These are phyloP conservation scores for Thereva unica DNA, from an alignment of 2,888 invertebrate genomes.

Conservation along the genomic window DNA sequence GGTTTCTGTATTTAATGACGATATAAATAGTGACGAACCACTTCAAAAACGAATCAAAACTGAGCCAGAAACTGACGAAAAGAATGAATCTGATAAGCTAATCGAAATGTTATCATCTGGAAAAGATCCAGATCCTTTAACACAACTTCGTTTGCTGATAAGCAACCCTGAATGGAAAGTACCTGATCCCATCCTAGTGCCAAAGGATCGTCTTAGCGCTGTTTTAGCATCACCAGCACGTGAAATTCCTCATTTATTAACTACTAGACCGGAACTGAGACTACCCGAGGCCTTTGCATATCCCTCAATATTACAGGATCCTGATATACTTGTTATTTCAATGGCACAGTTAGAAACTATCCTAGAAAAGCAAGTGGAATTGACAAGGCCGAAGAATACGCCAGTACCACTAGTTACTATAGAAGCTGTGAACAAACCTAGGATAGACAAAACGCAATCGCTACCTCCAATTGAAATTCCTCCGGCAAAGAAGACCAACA, in stretches of 20 bases:
- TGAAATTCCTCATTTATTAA: conserved; percentile 76
- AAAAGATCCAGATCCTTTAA: conserved; percentile 67
- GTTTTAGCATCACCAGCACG: conserved; percentile 73
- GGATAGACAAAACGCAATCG: conserved; percentile 22
- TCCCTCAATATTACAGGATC: conserved; percentile 74
- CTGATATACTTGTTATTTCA: conserved; percentile 77
- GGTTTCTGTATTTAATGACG: conserved; percentile 43
- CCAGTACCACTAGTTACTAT: conserved; percentile 44
- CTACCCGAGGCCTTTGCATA: conserved; percentile 74
- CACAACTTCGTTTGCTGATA: conserved; percentile 72
- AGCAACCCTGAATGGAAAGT: conserved; percentile 70
- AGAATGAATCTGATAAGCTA: conserved; percentile 51
- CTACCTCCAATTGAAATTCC: conserved; percentile 37
- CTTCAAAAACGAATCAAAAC: conserved; percentile 61
- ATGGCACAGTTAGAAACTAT: conserved; percentile 72
- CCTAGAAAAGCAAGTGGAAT: conserved; percentile 61
- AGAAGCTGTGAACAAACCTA: conserved; percentile 43
- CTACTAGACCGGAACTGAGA: conserved; percentile 72
- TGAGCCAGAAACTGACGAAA: conserved; percentile 55
- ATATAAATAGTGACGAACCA: conserved; percentile 54
- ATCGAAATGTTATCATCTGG: conserved; percentile 58
- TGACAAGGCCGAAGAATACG: conserved; percentile 30
- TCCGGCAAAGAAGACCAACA: conserved; percentile 26
- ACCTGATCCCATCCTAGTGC: conserved; percentile 81
- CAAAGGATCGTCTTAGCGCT: conserved; percentile 72